Evolutionary conservation across 2,888 invertebrate genomes (phyloP).

Genomic region (Vandiemenella viatica): DNA sequence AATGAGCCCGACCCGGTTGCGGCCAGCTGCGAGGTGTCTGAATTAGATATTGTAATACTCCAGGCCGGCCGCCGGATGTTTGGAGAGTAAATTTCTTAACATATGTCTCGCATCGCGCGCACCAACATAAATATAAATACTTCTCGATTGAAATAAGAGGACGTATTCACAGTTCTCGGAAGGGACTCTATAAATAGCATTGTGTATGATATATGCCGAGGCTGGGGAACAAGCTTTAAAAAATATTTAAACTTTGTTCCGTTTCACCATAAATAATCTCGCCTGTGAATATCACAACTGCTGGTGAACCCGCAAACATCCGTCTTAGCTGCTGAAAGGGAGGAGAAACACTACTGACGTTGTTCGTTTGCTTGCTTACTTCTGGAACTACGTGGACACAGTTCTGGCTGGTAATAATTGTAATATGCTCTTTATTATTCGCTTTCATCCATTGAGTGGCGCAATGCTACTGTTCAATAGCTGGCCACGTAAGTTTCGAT

Average conservation of each 20-base stretch:
- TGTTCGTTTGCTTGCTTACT: too few relatives aligned
- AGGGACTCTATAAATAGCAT: conserved; percentile 12
- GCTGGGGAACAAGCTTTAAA: conserved; percentile 10
- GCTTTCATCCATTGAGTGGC: too few relatives aligned
- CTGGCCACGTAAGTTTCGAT: too few relatives aligned
- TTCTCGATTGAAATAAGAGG: conserved; percentile 14
- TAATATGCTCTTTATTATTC: too few relatives aligned
- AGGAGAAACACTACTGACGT: too few relatives aligned
- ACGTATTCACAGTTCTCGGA: conserved; percentile 15
- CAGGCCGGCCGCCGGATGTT: conserved; percentile 15
- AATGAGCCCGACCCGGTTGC: neutral
- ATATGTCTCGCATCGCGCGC: conserved; percentile 15
- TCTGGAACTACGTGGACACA: too few relatives aligned
- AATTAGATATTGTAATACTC: conserved; percentile 14
- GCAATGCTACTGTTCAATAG: too few relatives aligned
- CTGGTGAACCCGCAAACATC: neutral
- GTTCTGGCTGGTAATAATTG: too few relatives aligned
- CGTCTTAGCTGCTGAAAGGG: too few relatives aligned
- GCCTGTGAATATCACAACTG: neutral
- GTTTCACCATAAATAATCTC: conserved; percentile 12
- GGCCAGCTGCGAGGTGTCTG: conserved; percentile 2
- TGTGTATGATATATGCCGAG: conserved; percentile 8
- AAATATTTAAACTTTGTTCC: conserved; percentile 15
- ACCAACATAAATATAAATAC: conserved; percentile 16
- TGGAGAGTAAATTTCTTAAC: conserved; percentile 16